Percentiles rank a stretch among this genome's conserved stretches.
phyloP scores from a whole-genome alignment of 2,888 invertebrate genomes.

The Nemapogon koenigi region DNA sequence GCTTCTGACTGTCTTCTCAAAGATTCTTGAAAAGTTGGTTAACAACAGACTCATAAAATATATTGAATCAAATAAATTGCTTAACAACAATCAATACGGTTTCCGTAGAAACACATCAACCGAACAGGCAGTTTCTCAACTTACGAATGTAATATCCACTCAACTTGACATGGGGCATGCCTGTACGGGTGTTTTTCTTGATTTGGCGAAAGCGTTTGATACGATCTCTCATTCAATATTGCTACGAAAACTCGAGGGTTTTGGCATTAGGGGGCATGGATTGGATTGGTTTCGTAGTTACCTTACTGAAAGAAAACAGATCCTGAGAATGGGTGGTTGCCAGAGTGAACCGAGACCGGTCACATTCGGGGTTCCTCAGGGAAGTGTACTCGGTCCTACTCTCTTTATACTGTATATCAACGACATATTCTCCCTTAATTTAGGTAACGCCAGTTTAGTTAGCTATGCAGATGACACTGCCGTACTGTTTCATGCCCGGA shows the following conservation, averaged over 20 bases:
- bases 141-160: neutral
- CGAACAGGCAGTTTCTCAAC: slow-evolving; percentile 3
- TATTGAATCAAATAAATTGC: slow-evolving; percentile 11
- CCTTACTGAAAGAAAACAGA: slow-evolving; percentile 3
- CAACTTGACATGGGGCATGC: neutral
- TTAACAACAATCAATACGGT: slow-evolving; percentile 5
- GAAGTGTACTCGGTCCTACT: slow-evolving; percentile 15
- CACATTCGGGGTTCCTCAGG: slow-evolving; percentile 15
- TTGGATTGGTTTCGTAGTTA: slow-evolving; percentile 13
- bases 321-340: neutral
- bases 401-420: slow-evolving; percentile 14
- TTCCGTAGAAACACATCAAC: slow-evolving; percentile 4
- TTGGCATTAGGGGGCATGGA: slow-evolving; percentile 13
- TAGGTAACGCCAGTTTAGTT: neutral
- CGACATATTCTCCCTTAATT: neutral
- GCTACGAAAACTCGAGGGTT: slow-evolving; percentile 11
- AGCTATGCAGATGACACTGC: slow-evolving; percentile 12
- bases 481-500: slow-evolving; percentile 8
- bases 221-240: slow-evolving; percentile 14
- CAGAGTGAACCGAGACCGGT: slow-evolving; percentile 1
- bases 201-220: slow-evolving; percentile 11
- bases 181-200: slow-evolving; percentile 9
- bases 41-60: slow-evolving; percentile 7
- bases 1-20: slow-evolving; percentile 3
- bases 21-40: slow-evolving; percentile 11